phyloP scores from a whole-genome alignment of 2,888 invertebrate species.

The Gymnocheta viridis region DNA sequence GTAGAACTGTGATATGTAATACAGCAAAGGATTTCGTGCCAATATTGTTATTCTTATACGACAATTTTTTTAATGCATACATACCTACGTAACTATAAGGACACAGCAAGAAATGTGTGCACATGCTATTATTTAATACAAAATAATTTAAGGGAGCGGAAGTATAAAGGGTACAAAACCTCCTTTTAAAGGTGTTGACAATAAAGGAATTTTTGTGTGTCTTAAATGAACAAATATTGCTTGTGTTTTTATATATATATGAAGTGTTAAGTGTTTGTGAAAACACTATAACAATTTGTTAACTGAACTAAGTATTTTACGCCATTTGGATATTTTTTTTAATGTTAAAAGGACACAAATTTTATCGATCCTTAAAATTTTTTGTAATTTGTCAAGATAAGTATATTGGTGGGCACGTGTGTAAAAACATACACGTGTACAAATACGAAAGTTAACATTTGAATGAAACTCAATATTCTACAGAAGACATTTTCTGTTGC shows the following conservation, averaged over 20 bases:
- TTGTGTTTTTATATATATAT: constrained; percentile 18
- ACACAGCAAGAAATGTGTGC: not conserved
- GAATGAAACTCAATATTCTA: too few relatives aligned
- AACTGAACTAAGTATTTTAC: constrained; percentile 23
- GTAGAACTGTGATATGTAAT: too few relatives aligned
- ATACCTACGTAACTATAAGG: too few relatives aligned
- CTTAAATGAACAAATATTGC: constrained; percentile 16
- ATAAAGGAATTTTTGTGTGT: constrained; percentile 35
- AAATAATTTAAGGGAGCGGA: not conserved
- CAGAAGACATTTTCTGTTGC: too few relatives aligned
- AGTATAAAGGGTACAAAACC: constrained; percentile 35
- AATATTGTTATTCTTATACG: constrained; percentile 42
- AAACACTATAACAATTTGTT: constrained; percentile 56
- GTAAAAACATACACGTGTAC: not conserved
- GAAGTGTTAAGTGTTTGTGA: constrained; percentile 51
- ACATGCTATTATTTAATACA: too few relatives aligned
- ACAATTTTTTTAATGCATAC: too few relatives aligned
- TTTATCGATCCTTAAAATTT: constrained; percentile 23
- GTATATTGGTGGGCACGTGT: not conserved
- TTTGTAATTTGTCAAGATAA: constrained; percentile 24
- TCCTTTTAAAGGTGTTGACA: constrained; percentile 50
- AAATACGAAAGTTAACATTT: too few relatives aligned
- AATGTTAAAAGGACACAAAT: not conserved
- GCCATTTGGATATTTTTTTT: not conserved
- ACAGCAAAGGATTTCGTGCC: constrained; percentile 53